Evolutionary conservation across 2,113 vertebrate genomes (phyloP), one percentile per base, ranked within the genome.

Genomic region (Amblyornis subalaris): DNA sequence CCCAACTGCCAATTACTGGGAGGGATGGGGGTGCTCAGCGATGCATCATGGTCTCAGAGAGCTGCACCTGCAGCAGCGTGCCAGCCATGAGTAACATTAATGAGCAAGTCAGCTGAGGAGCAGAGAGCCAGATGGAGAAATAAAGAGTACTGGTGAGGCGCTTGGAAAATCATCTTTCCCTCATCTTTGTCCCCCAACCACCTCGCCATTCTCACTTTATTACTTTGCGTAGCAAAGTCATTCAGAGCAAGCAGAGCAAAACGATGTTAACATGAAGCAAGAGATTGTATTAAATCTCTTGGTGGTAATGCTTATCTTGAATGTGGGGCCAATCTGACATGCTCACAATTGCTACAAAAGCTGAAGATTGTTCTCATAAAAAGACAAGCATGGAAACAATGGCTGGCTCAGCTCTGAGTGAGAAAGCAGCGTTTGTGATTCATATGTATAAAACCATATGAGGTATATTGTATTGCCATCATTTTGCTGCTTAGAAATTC

Each of bases 41-140:
- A 9, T 79, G 78, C 0, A 14, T 73, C 74, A 44, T 36, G 53
- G 87, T 89, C 89, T 51, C 9, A 0, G 75, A 48, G 95, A 83
- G 48, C 82, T 79, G 96, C 95, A 96, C 94, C 95, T 97, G 95
- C 91, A 88, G 88, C 90, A 77, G 85, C 12, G 1, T 16, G 47
- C 62, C 82, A 94, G 84, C 75, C 38, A 0, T 77, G 47, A 95
- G 80, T 18, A 89, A 86, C 3, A 4, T 8, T 74, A 91, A 71
- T 54, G 72, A 69, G 66, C 48, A 29, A 85, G 77, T 80, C 83
- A 83, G 85, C 85, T 14, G 36, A 80, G 79, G 75, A 94, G 70
- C 55, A 3, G 70, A 73, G 81, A 89, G 82, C 74, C 82, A 95
- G 87, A 86, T 94, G 79, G 88, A 84, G 76, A 45, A 58, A 96